These are phyloP conservation scores for Priapulus caudatus DNA, from an alignment of 2,888 invertebrate genomes.

Conservation along the genomic window DNA sequence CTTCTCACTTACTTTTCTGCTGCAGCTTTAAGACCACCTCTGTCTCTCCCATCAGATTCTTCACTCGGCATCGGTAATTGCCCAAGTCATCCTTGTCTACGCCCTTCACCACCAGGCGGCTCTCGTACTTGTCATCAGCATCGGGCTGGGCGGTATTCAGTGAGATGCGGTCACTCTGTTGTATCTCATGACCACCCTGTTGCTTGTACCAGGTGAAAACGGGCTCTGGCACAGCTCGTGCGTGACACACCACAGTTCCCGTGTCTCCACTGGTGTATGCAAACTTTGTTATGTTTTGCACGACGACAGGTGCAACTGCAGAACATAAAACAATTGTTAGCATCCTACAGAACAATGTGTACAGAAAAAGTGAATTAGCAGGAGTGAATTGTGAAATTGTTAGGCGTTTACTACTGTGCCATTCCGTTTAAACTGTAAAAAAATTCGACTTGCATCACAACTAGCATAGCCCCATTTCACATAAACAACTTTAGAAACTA, in stretches of 20 bases:
- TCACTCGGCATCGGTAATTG: neutral
- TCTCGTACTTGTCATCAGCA: neutral
- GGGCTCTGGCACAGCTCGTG: neutral
- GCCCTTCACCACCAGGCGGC: neutral
- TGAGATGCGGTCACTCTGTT: neutral
- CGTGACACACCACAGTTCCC: neutral
- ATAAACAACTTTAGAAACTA: too few species aligned
- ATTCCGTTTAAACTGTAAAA: too few species aligned
- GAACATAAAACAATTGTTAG: too few species aligned
- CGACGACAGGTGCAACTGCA: neutral
- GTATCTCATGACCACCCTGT: neutral
- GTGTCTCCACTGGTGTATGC: neutral
- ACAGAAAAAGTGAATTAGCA: too few species aligned
- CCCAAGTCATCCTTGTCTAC: neutral
- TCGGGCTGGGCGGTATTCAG: neutral
- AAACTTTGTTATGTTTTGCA: neutral
- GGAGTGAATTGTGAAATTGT: too few species aligned
- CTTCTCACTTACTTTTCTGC: conserved; percentile 1
- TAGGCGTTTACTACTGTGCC: too few species aligned
- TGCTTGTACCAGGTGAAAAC: neutral
- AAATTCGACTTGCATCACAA: too few species aligned
- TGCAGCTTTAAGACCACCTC: neutral
- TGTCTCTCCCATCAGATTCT: neutral
- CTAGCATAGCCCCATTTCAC: too few species aligned
- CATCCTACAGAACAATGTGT: too few species aligned